Evolutionary conservation across 2,113 vertebrate genomes (phyloP).

Genomic region (Copsychus sechellarum): DNA sequence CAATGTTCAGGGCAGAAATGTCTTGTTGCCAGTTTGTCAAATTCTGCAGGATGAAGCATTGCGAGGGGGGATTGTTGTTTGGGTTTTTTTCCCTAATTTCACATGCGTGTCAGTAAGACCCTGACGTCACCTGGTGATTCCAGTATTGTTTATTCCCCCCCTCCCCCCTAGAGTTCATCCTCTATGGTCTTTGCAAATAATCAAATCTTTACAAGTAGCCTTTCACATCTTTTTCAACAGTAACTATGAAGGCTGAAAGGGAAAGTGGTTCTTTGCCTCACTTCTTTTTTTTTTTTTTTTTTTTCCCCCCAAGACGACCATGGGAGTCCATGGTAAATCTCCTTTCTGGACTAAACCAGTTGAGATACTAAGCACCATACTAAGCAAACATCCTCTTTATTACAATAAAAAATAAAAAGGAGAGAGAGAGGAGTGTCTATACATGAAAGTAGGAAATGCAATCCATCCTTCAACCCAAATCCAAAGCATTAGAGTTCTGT

Average conservation of each 20-base stretch:
- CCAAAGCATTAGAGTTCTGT: fast-evolving
- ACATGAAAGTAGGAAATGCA: not conserved
- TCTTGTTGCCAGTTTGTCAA: not conserved
- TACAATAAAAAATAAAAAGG: not conserved
- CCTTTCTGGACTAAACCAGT: not conserved
- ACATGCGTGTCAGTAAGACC: not conserved
- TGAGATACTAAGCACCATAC: not conserved
- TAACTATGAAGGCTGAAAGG: not conserved
- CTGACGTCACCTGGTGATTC: not conserved
- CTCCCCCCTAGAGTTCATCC: not conserved
- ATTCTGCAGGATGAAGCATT: not conserved
- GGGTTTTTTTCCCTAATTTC: not conserved
- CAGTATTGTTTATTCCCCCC: not conserved
- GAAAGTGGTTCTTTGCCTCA: fast-evolving
- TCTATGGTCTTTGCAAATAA: not conserved
- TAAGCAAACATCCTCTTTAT: not conserved
- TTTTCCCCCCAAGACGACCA: no score
- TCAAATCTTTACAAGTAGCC: not conserved
- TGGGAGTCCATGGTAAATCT: not conserved
- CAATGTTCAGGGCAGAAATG: not conserved
- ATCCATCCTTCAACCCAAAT: not conserved
- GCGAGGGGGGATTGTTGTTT: no score
- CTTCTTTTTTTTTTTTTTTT: no score
- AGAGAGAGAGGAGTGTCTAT: not conserved
- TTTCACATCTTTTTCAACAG: not conserved